A percentile compares a stretch with the other conserved stretches of the same genome.
These are phyloP conservation scores for Lordiphosa andalusiaca DNA, from an alignment of 2,888 invertebrate genomes.

Conservation along the genomic window DNA sequence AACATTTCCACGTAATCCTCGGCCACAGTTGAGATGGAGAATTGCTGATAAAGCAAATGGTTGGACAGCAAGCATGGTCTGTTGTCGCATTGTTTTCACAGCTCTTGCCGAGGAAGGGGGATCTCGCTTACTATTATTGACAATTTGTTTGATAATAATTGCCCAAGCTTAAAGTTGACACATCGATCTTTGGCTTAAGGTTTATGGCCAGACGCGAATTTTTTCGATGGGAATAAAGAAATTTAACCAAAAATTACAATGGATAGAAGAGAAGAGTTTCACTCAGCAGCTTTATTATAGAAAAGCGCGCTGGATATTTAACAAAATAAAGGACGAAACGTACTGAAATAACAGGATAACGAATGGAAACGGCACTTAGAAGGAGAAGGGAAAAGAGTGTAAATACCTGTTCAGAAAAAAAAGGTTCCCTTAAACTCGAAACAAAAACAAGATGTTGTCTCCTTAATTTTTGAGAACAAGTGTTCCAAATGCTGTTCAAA, in stretches of 20 bases:
- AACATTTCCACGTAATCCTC: conserved; percentile 55
- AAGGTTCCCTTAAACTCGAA: no score
- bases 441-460: no score
- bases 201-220: conserved; percentile 30
- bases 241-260: conserved; percentile 35
- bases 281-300: no score
- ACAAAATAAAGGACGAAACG: no score
- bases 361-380: no score
- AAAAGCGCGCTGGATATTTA: no score
- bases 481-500: no score
- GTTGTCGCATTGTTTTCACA: conserved; percentile 71
- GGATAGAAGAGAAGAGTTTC: neutral
- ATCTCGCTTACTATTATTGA: conserved; percentile 60
- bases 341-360: no score
- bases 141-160: conserved; percentile 80
- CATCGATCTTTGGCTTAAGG: conserved; percentile 54
- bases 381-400: no score
- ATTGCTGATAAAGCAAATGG: conserved; percentile 21
- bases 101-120: conserved; percentile 40
- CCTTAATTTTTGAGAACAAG: no score
- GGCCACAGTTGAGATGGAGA: conserved; percentile 47
- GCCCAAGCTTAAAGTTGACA: conserved; percentile 79
- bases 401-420: no score
- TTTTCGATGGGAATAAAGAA: conserved; percentile 13
- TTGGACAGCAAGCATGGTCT: conserved; percentile 15